Percentiles rank a stretch among this genome's conserved stretches.
phyloP scores from a whole-genome alignment of 1,140 invertebrate species.

The Dufourea novaeangliae region DNA sequence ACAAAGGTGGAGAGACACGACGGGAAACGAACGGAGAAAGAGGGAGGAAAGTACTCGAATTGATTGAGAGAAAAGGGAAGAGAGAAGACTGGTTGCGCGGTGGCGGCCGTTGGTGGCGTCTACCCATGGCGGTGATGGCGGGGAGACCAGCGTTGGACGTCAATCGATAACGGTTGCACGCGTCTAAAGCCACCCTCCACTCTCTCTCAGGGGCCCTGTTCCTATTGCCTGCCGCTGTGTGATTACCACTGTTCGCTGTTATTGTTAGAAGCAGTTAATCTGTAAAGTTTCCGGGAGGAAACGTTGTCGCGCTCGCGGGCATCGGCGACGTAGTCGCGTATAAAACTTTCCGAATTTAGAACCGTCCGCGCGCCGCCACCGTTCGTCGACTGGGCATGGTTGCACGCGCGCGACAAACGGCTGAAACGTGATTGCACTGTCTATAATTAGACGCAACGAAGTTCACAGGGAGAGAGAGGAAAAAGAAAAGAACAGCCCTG shows the following conservation, averaged over 20 bases:
- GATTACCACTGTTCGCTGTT: conserved; percentile 30
- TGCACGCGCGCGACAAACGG: not conserved
- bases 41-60: conserved; percentile 44
- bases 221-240: conserved; percentile 7
- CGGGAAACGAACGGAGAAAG: conserved; percentile 24
- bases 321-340: conserved; percentile 20
- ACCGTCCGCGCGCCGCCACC: not conserved
- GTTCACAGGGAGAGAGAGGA: not conserved
- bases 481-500: not conserved
- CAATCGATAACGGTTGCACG: conserved; percentile 73
- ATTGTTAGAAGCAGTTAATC: conserved; percentile 62
- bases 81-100: conserved; percentile 41
- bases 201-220: no score
- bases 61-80: conserved; percentile 63
- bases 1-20: conserved; percentile 16
- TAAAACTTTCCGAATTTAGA: conserved; percentile 55
- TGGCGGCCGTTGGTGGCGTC: conserved; percentile 20
- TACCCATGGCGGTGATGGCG: conserved; percentile 34
- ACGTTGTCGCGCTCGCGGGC: conserved; percentile 21
- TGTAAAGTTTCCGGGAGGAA: conserved; percentile 46
- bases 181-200: conserved; percentile 63
- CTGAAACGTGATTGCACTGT: conserved; percentile 29
- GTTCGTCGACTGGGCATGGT: conserved; percentile 10
- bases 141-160: conserved; percentile 60
- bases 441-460: conserved; percentile 39